Evolutionary conservation across 2,797 vertebrate genomes (phyloP).

Genomic region (Threskiornis aethiopicus): DNA sequence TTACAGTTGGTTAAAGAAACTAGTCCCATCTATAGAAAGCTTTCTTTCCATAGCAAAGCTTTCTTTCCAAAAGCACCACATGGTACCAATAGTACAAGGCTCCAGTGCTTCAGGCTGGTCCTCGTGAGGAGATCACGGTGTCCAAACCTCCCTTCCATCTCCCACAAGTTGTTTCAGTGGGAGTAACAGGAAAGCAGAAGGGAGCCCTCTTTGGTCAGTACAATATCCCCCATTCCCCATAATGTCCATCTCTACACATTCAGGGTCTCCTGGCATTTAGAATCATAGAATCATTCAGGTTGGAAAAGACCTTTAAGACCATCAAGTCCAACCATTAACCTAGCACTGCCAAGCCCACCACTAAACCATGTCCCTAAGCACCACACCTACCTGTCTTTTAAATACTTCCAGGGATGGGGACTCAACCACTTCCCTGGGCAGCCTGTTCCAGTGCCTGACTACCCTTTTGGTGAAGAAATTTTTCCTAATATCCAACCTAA

Average conservation of each 20-base stretch:
- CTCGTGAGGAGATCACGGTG: fast-evolving
- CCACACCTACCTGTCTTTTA: too few species aligned
- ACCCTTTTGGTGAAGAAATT: too few species aligned
- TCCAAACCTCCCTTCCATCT: not conserved
- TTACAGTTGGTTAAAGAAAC: not conserved
- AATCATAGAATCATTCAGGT: too few species aligned
- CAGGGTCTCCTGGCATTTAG: not conserved
- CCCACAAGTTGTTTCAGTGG: not conserved
- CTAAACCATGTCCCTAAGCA: too few species aligned
- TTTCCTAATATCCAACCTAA: too few species aligned
- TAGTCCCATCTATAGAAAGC: not conserved
- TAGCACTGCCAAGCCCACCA: too few species aligned
- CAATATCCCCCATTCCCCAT: not conserved
- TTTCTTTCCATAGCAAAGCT: not conserved
- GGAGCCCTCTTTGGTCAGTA: not conserved
- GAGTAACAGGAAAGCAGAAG: not conserved
- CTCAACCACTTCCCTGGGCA: too few species aligned
- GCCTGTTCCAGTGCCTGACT: too few species aligned
- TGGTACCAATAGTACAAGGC: not conserved
- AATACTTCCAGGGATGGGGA: too few species aligned
- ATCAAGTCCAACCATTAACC: too few species aligned
- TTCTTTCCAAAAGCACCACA: not conserved
- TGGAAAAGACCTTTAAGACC: too few species aligned
- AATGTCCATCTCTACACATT: not conserved
- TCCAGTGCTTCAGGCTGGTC: not conserved